Base-by-base conservation (phyloP, 2,113 vertebrate species). In the Atlantisia rogersi region DNA sequence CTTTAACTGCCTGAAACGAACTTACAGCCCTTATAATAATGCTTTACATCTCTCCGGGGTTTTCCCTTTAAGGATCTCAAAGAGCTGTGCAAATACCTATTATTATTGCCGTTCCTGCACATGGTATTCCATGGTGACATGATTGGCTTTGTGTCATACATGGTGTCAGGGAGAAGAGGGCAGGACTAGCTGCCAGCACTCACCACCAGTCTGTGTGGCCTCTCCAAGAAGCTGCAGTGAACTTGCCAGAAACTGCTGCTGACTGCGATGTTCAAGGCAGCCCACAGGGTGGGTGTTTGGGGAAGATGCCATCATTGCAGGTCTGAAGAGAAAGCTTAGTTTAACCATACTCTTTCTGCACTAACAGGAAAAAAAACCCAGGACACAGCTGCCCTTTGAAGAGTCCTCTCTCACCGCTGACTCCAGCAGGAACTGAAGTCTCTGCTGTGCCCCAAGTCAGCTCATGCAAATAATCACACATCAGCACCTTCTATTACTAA, bases 1-100 rank as follows among this genome's bases (percentile, higher is more conserved):
- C 87, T 95, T 95, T 83, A 91, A 95, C 93, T 81, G 76, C 79
- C 92, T 95, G 81, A 56, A 75, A 96, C 95, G 94, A 95, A 93
- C 92, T 59, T 79, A 39, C 64, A 92, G 79, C 59, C 88, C 86
- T 94, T 87, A 80, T 63, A 85, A 93, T 92, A 89, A 90, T 5
- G 59, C 40, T 82, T 93, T 53, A 84, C 18, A 74, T 93, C 86
- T 86, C 96, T 44, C 92, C 50, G 10, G 83, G 67, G 83, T 32
- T 85, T 95, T 78, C n/a, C 32, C 56, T 83, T 70, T 53, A 71
- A 96, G 88, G 91, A 85, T 94, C 83, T 94, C 90, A 69, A 94
- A 95, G 85, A 89, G 71, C 70, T 76, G 65, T 67, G 58, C 86
- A 86, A 94, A 92, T 86, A 93, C 64, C 92, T 67, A 12, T 67